Evolutionary conservation across 2,888 invertebrate genomes (phyloP).

Genomic region (Drosophila subsilvestris): DNA sequence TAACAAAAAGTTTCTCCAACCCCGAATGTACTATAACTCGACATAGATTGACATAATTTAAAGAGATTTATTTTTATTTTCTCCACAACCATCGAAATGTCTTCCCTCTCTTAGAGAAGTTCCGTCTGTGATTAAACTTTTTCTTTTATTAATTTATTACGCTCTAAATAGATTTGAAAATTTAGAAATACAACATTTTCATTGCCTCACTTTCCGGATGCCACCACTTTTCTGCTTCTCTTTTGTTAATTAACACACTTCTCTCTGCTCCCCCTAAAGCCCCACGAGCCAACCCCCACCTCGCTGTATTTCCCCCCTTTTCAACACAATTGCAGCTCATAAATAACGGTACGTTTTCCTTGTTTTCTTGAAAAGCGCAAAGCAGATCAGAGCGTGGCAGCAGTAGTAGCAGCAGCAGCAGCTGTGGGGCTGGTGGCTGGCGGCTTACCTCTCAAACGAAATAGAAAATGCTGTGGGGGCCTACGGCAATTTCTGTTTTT

Average conservation of each 20-base stretch:
- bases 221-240: constrained; percentile 21
- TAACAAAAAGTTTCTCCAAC: not conserved
- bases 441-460: constrained; percentile 35
- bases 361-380: constrained; percentile 31
- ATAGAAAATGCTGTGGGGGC: constrained; percentile 29
- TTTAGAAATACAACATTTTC: constrained; percentile 45
- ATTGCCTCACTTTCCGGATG: constrained; percentile 62
- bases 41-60: too few species aligned
- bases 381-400: not conserved
- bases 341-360: constrained; percentile 72
- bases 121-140: not conserved
- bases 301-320: not conserved
- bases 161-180: constrained; percentile 41
- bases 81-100: not conserved
- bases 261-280: constrained; percentile 22
- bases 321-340: constrained; percentile 39
- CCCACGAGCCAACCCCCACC: constrained; percentile 9
- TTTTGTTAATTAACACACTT: constrained; percentile 73
- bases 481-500: constrained; percentile 21
- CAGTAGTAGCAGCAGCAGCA: not conserved
- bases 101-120: not conserved
- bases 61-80: not conserved
- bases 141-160: constrained; percentile 25
- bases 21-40: too few species aligned
- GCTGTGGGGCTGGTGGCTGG: too few species aligned